These are phyloP conservation scores for Caenorhabditis zanzibari DNA, from an alignment of 2,888 invertebrate genomes.

Conservation along the genomic window DNA sequence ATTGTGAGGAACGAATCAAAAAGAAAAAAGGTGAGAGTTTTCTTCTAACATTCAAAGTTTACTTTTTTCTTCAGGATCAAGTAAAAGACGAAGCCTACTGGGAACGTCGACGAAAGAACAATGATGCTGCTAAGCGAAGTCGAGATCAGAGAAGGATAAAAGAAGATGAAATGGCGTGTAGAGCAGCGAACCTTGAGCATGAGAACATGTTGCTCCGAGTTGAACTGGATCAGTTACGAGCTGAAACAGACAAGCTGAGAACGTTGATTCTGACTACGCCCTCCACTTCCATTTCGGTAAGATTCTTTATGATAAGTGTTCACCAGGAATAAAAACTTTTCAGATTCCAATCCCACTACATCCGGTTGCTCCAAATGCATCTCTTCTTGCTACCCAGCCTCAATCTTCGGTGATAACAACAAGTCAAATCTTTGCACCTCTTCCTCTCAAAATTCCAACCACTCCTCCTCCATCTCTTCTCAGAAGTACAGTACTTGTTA, in stretches of 20 bases:
- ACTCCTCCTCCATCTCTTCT: slow-evolving; percentile 63
- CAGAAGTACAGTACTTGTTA: slow-evolving; percentile 68
- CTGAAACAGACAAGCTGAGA: slow-evolving; percentile 71
- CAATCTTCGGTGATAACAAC: slow-evolving; percentile 68
- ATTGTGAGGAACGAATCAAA: slow-evolving; percentile 71
- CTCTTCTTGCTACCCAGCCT: slow-evolving; percentile 18
- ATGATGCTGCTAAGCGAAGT: slow-evolving; percentile 95
- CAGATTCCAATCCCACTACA: slow-evolving; percentile 55
- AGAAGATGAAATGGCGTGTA: slow-evolving; percentile 93
- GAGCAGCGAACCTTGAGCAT: slow-evolving; percentile 92
- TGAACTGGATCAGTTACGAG: slow-evolving; percentile 69
- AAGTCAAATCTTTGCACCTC: slow-evolving; percentile 61
- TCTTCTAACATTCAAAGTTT: not conserved
- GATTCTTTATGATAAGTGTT: not conserved
- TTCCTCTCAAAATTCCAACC: slow-evolving; percentile 63
- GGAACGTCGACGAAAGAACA: slow-evolving; percentile 93
- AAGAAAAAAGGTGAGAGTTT: slow-evolving; percentile 63
- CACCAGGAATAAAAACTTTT: not conserved
- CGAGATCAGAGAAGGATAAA: slow-evolving; percentile 91
- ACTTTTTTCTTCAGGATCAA: slow-evolving; percentile 62
- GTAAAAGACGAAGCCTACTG: slow-evolving; percentile 90
- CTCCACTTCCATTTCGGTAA: slow-evolving; percentile 50
- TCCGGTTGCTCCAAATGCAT: slow-evolving; percentile 11
- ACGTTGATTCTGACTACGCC: slow-evolving; percentile 66
- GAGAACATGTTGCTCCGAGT: slow-evolving; percentile 88